Evolutionary conservation across 35 echinoderm and acorn worm genomes (phyloP), one percentile per base, ranked within the genome.

Genomic region (Ophioderma brevispina): DNA sequence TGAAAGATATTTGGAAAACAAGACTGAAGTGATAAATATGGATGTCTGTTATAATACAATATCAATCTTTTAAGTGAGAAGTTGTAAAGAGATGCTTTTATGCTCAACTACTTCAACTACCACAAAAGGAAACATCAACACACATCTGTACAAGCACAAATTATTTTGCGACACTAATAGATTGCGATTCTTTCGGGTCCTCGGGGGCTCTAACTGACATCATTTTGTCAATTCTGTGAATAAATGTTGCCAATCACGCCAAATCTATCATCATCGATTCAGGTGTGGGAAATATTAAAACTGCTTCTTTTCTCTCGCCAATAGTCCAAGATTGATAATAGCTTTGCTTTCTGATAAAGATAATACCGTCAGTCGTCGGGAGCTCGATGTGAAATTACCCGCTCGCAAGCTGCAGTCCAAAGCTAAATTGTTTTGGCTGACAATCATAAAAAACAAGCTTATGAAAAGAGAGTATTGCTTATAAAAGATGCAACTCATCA

Each of bases 281-380:
- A 70, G 59, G 59, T 70, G 59, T 70, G 59, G 59, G 59, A 70
- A 70, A 70, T 70, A 70, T 70, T 70, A 70, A 70, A 70, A 70
- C 59, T 70, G 59, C n/a, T 70, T 70, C 59, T 70, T 70, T 70
- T 70, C n/a, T 30, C 59, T 70, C 59, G n/a, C 59, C 59, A 70
- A 70, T 30, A 70, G 59, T 70, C 59, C 28, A 25, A 70, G 59
- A 70, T 70, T 18, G 59, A 70, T 70, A 70, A 70, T 70, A 70
- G 59, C 59, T 70, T 13, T 70, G 59, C 59, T 70, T 70, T 70
- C 28, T 70, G 59, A 70, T 70, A 70, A 70, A 70, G 59, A 70
- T 70, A 70, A 70, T 70, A 25, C 59, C 59, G n/a, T 70, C 59
- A 25, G 28, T 70, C 59, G 59, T 70, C 59, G 59, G 23, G 17